These are phyloP conservation scores for Amblyraja radiata DNA, from an alignment of 2,797 vertebrate genomes.

Conservation along the genomic window DNA sequence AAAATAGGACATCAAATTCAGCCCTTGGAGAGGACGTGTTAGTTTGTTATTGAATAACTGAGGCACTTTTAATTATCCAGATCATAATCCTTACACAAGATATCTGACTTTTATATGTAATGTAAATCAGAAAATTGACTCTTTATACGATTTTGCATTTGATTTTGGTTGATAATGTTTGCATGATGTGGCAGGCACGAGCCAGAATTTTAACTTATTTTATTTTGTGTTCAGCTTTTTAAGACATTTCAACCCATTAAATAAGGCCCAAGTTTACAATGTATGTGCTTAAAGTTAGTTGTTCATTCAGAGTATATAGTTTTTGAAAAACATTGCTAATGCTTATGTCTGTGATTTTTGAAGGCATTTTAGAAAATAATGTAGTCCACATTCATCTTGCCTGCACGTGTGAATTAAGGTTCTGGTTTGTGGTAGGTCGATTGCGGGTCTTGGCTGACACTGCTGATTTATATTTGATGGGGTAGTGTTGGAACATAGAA, in stretches of 20 bases:
- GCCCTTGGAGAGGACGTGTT: background rate
- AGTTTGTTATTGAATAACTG: background rate
- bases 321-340: background rate
- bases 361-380: background rate
- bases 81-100: background rate
- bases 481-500: background rate
- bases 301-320: background rate
- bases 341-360: background rate
- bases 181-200: background rate
- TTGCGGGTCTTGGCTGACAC: background rate
- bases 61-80: background rate
- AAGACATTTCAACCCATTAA: constrained; percentile 6
- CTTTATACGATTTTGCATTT: background rate
- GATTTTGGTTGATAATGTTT: background rate
- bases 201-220: no score
- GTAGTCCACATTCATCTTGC: background rate
- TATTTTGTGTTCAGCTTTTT: background rate
- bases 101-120: background rate
- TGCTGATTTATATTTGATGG: background rate
- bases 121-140: constrained; percentile 6
- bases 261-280: background rate
- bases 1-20: background rate
- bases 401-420: background rate
- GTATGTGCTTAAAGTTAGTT: background rate
- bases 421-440: background rate